Evolutionary conservation across 2,113 vertebrate genomes (phyloP).

Genomic region (Paratilapia polleni): DNA sequence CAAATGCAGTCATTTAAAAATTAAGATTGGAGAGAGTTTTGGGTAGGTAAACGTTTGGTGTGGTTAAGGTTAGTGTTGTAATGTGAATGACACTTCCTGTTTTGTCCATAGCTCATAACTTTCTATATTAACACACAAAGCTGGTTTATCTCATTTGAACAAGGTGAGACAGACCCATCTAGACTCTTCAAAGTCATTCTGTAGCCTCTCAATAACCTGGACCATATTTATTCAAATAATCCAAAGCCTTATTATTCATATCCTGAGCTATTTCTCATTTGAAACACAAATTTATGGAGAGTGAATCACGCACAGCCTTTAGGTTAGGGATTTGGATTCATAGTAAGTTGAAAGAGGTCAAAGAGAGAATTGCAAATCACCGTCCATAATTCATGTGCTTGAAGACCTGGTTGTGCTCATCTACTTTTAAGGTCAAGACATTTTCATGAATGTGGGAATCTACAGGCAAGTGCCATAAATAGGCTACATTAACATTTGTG

Average conservation of each 20-base stretch:
- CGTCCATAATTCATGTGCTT: slow-evolving; percentile 22
- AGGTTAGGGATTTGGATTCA: neutral
- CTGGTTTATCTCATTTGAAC: neutral
- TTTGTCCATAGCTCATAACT: neutral
- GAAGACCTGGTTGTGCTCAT: neutral
- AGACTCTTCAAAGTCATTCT: neutral
- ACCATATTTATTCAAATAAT: slow-evolving; percentile 17
- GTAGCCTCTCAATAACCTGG: neutral
- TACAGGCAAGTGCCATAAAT: neutral
- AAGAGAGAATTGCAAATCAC: slow-evolving; percentile 14
- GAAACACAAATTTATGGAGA: slow-evolving; percentile 25
- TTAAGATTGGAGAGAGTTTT: accelerated
- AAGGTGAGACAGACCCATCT: neutral
- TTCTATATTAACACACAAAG: neutral
- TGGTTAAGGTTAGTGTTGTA: neutral
- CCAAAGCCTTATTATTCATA: slow-evolving; percentile 6
- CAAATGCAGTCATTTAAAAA: neutral
- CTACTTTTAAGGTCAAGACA: neutral
- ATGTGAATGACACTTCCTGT: neutral
- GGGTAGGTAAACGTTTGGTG: neutral
- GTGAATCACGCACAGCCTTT: slow-evolving; percentile 18
- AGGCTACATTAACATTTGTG: neutral
- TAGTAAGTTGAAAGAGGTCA: slow-evolving; percentile 21
- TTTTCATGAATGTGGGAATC: slow-evolving; percentile 15
- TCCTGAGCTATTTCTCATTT: slow-evolving; percentile 21